Percentiles rank a stretch among this genome's conserved stretches.
phyloP scores from a whole-genome alignment of 2,888 invertebrate genomes.

The Meloe dianella region DNA sequence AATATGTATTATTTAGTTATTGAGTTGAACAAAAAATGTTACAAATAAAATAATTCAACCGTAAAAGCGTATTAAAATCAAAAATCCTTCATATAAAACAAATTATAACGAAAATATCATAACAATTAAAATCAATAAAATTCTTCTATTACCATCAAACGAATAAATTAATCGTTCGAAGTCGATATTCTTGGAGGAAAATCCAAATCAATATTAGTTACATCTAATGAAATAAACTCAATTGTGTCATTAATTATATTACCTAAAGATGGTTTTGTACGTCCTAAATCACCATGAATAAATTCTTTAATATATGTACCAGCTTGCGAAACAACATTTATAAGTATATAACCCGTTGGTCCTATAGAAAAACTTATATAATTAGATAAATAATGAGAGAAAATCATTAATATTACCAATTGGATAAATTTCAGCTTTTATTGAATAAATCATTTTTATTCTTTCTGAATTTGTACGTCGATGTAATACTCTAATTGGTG shows the following conservation, averaged over 20 bases:
- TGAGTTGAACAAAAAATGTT: not conserved
- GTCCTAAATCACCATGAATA: slow-evolving; percentile 93
- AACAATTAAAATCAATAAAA: no score
- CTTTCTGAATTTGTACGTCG: slow-evolving; percentile 77
- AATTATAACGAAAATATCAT: no score
- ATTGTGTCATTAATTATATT: slow-evolving; percentile 71
- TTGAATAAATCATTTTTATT: slow-evolving; percentile 68
- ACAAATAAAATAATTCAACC: no score
- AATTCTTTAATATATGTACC: slow-evolving; percentile 98
- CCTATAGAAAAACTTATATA: slow-evolving; percentile 64
- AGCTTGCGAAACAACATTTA: slow-evolving; percentile 81
- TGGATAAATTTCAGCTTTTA: slow-evolving; percentile 61
- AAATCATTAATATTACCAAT: not conserved
- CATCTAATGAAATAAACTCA: slow-evolving; percentile 93
- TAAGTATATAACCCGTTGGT: slow-evolving; percentile 12
- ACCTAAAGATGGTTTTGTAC: slow-evolving; percentile 80
- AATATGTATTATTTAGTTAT: not conserved
- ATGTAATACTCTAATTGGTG: slow-evolving; percentile 90
- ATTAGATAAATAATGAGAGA: slow-evolving; percentile 55
- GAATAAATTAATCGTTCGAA: not conserved
- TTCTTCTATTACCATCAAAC: not conserved
- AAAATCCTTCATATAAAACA: no score
- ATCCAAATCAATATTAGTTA: slow-evolving; percentile 74
- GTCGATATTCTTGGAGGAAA: slow-evolving; percentile 23
- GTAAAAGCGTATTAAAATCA: no score